These are phyloP conservation scores for Drosophila burlai DNA, from an alignment of 1,140 invertebrate genomes.

Conservation along the genomic window DNA sequence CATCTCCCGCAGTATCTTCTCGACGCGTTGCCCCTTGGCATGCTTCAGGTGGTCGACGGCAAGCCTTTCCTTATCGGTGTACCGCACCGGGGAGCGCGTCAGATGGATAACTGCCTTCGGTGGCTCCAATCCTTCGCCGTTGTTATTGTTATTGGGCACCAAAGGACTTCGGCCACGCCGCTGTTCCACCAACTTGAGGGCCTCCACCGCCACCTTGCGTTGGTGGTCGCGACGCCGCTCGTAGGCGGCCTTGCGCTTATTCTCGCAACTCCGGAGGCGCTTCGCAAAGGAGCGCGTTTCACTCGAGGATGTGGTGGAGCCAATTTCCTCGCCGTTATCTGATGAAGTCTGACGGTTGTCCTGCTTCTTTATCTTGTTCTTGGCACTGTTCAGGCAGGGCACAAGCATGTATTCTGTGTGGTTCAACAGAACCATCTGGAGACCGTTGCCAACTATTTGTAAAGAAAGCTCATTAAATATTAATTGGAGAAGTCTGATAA, in stretches of 20 bases:
- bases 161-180: conserved; percentile 36
- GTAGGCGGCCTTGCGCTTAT: neutral
- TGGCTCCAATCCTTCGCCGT: neutral
- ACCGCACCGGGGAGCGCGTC: conserved; percentile 38
- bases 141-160: fast-evolving
- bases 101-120: conserved; percentile 28
- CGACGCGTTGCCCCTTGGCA: conserved; percentile 53
- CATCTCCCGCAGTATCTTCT: conserved; percentile 60
- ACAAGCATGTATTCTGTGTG: conserved; percentile 6
- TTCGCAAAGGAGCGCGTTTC: neutral
- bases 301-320: neutral
- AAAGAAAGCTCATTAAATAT: neutral
- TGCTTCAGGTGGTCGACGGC: conserved; percentile 33
- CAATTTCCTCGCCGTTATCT: neutral
- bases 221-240: conserved; percentile 49
- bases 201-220: conserved; percentile 59
- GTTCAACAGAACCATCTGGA: conserved; percentile 13
- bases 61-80: conserved; percentile 32
- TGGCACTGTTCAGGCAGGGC: neutral
- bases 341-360: neutral
- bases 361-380: neutral
- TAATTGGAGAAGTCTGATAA: neutral
- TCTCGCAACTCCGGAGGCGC: neutral
- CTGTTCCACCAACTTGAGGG: conserved; percentile 52
- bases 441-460: neutral